A percentile compares a stretch with the other conserved stretches of the same genome.
phyloP scores from a whole-genome alignment of 2,888 invertebrate genomes.

The Mythimna pallens region DNA sequence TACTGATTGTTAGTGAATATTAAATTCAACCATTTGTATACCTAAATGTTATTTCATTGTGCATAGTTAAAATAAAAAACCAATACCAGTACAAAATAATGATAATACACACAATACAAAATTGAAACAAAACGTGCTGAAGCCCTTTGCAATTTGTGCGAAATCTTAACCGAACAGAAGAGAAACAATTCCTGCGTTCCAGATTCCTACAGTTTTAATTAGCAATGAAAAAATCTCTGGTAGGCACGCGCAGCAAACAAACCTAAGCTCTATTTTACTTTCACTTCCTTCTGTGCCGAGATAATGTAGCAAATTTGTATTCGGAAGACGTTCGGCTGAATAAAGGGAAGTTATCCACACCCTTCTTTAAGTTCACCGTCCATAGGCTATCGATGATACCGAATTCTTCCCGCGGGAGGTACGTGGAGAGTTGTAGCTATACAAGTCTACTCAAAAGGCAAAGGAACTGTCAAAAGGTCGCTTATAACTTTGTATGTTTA shows the following conservation, averaged over 20 bases:
- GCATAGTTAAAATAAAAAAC: background rate
- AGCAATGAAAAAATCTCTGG: constrained; percentile 72
- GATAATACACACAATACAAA: constrained; percentile 18
- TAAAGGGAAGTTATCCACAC: constrained; percentile 70
- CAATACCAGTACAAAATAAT: constrained; percentile 14
- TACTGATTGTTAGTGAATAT: background rate
- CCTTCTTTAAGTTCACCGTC: constrained; percentile 66
- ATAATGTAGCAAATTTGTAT: constrained; percentile 77
- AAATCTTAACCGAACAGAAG: constrained; percentile 47
- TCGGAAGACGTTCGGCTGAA: constrained; percentile 66
- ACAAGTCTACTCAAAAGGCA: constrained; percentile 37
- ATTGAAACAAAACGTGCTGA: constrained; percentile 23
- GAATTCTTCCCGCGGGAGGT: constrained; percentile 52
- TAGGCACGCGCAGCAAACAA: constrained; percentile 66
- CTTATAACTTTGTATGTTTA: constrained; percentile 28
- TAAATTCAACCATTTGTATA: background rate
- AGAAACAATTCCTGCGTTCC: constrained; percentile 65
- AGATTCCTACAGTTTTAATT: constrained; percentile 73
- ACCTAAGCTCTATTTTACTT: constrained; percentile 70
- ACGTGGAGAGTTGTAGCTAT: background rate
- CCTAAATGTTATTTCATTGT: background rate
- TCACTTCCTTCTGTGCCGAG: constrained; percentile 62
- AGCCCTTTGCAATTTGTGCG: constrained; percentile 37
- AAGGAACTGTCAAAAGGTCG: constrained; percentile 16
- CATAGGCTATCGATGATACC: constrained; percentile 60